These are phyloP conservation scores for Salarias fasciatus DNA, from an alignment of 2,797 vertebrate species.

Conservation along the genomic window DNA sequence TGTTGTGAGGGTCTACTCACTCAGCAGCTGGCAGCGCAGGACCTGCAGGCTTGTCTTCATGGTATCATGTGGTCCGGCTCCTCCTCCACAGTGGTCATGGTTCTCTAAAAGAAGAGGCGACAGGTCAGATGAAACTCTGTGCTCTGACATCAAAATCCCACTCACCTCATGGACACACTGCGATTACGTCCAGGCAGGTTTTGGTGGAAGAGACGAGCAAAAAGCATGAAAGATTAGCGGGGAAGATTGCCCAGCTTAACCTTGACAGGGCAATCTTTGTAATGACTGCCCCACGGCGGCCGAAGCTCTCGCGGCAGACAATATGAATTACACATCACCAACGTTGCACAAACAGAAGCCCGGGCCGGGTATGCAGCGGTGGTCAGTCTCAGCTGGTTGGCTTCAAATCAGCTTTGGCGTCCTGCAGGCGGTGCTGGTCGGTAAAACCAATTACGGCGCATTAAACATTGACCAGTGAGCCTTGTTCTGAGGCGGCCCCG, in stretches of 20 bases:
- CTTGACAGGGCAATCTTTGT: slow-evolving; percentile 41
- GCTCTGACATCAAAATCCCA: slow-evolving; percentile 37
- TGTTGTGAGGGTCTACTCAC: slow-evolving; percentile 83
- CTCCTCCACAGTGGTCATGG: slow-evolving; percentile 98
- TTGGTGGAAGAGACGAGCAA: slow-evolving; percentile 2
- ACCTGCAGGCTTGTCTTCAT: slow-evolving; percentile 99
- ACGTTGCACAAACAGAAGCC: slow-evolving; percentile 29
- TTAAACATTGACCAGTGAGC: slow-evolving; percentile 64
- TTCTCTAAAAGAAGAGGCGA: slow-evolving; percentile 79
- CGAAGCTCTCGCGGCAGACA: background rate
- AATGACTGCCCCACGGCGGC: slow-evolving; percentile 21
- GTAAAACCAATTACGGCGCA: slow-evolving; percentile 63
- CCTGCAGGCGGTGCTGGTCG: slow-evolving; percentile 43
- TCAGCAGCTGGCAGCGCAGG: slow-evolving; percentile 98
- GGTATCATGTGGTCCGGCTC: slow-evolving; percentile 98
- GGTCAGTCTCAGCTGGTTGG: slow-evolving; percentile 21
- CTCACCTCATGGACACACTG: slow-evolving; percentile 23
- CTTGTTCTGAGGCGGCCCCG: slow-evolving; percentile 37
- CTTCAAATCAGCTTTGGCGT: slow-evolving; percentile 48
- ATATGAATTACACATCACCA: slow-evolving; percentile 12
- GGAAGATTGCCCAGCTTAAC: slow-evolving; percentile 24
- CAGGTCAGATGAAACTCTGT: slow-evolving; percentile 21
- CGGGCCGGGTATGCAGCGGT: slow-evolving; percentile 2
- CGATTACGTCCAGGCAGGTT: slow-evolving; percentile 23
- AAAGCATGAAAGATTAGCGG: slow-evolving; percentile 10